Conservation (phyloP, 2,888 invertebrate species). For the Hedya salicella region DNA sequence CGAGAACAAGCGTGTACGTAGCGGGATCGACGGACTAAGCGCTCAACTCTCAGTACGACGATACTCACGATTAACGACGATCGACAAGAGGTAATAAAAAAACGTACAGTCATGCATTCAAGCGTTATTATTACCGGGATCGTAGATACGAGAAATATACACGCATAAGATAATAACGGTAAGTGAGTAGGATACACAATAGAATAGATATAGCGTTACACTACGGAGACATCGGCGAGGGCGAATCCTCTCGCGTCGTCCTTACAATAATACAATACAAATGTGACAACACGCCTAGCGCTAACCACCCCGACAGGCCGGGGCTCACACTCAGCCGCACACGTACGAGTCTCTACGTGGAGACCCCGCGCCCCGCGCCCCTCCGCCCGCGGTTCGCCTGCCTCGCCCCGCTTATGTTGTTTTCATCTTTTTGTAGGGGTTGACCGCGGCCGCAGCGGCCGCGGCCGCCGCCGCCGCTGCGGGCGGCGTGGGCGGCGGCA, state of each 20-base stretch:
- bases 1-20: slow-evolving; percentile 84
- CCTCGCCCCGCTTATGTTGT: slow-evolving; percentile 87
- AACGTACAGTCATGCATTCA: slow-evolving; percentile 95
- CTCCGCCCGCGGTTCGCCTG: slow-evolving; percentile 66
- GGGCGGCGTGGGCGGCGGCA: slow-evolving; percentile 79
- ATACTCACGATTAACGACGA: slow-evolving; percentile 79
- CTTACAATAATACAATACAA: slow-evolving; percentile 83
- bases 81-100: slow-evolving; percentile 85
- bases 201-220: slow-evolving; percentile 81
- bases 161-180: slow-evolving; percentile 82
- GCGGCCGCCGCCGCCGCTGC: slow-evolving; percentile 74
- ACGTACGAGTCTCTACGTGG: slow-evolving; percentile 82
- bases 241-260: slow-evolving; percentile 78
- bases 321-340: slow-evolving; percentile 75
- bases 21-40: slow-evolving; percentile 83
- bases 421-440: slow-evolving; percentile 96
- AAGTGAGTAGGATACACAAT: slow-evolving; percentile 80
- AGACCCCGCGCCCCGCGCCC: slow-evolving; percentile 82
- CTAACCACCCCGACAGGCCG: slow-evolving; percentile 81
- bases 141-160: slow-evolving; percentile 85
- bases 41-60: slow-evolving; percentile 82
- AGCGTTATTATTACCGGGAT: slow-evolving; percentile 95
- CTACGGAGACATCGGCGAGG: slow-evolving; percentile 81
- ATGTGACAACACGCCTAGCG: slow-evolving; percentile 84
- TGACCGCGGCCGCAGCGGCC: slow-evolving; percentile 82